Percentiles rank a stretch among this genome's conserved stretches.
These are phyloP conservation scores for Cryptotermes secundus DNA, from an alignment of 1,140 invertebrate genomes.

Conservation along the genomic window DNA sequence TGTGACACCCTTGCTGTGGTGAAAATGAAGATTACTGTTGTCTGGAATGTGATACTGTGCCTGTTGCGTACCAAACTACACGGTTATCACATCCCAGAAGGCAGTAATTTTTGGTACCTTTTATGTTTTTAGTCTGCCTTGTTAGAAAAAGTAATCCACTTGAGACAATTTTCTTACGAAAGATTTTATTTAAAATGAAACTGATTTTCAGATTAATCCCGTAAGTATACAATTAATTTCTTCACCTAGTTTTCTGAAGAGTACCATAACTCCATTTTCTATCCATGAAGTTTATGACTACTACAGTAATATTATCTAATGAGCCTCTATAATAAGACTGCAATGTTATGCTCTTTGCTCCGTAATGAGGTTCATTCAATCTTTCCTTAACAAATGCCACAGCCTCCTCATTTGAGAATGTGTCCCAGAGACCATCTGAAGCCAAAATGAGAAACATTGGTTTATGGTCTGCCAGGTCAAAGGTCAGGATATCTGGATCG, in stretches of 20 bases:
- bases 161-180: too few species aligned
- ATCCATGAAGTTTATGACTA: constrained; percentile 84
- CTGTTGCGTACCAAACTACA: too few species aligned
- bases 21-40: too few species aligned
- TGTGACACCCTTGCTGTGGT: too few species aligned
- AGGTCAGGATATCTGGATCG: constrained; percentile 93
- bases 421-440: constrained; percentile 95
- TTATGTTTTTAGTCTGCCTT: too few species aligned
- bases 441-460: constrained; percentile 90
- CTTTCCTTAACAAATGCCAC: constrained; percentile 81
- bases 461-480: constrained; percentile 79
- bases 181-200: constrained; percentile 28
- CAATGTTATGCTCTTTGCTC: constrained; percentile 84
- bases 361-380: constrained; percentile 80
- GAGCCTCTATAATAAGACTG: constrained; percentile 92
- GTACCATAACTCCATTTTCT: constrained; percentile 46
- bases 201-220: not conserved
- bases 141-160: too few species aligned
- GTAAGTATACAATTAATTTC: constrained; percentile 31
- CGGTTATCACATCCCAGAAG: too few species aligned
- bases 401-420: constrained; percentile 91
- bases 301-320: constrained; percentile 92
- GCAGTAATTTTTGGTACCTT: too few species aligned
- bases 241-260: constrained; percentile 36
- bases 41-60: too few species aligned